These are phyloP conservation scores for Spisula subtruncata DNA, from an alignment of 2,888 invertebrate species.

Conservation along the genomic window DNA sequence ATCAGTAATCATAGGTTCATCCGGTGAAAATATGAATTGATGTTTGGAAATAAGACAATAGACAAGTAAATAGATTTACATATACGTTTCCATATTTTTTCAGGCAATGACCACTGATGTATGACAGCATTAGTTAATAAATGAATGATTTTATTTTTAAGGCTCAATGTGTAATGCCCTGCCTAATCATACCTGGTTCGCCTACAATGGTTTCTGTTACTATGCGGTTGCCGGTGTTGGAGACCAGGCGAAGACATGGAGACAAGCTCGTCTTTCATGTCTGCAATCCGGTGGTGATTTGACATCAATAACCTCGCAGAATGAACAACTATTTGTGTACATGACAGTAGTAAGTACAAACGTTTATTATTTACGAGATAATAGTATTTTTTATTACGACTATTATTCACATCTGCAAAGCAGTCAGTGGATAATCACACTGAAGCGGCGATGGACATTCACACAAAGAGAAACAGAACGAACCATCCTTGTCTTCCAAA, in stretches of 20 bases:
- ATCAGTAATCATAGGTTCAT: no score
- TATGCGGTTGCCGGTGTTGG: conserved; percentile 68
- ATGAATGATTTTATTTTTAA: neutral
- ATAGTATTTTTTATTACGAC: neutral
- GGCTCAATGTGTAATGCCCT: conserved; percentile 26
- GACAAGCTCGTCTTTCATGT: conserved; percentile 73
- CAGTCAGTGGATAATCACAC: no score
- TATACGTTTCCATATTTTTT: no score
- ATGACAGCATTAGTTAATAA: neutral
- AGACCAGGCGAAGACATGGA: conserved; percentile 73
- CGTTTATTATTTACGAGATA: neutral
- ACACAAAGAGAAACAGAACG: no score
- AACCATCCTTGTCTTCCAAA: no score
- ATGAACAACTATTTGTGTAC: conserved; percentile 77
- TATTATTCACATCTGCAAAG: neutral
- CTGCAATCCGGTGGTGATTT: conserved; percentile 73
- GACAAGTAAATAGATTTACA: no score
- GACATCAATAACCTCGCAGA: conserved; percentile 71
- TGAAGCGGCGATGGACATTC: no score
- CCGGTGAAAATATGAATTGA: no score
- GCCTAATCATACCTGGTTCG: conserved; percentile 52
- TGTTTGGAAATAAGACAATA: no score
- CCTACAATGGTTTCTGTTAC: conserved; percentile 72
- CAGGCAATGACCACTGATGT: no score
- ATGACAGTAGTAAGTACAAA: conserved; percentile 64